Evolutionary conservation across 2,797 vertebrate genomes (phyloP), one percentile per base, ranked within the genome.

Genomic region (Alauda arvensis): DNA sequence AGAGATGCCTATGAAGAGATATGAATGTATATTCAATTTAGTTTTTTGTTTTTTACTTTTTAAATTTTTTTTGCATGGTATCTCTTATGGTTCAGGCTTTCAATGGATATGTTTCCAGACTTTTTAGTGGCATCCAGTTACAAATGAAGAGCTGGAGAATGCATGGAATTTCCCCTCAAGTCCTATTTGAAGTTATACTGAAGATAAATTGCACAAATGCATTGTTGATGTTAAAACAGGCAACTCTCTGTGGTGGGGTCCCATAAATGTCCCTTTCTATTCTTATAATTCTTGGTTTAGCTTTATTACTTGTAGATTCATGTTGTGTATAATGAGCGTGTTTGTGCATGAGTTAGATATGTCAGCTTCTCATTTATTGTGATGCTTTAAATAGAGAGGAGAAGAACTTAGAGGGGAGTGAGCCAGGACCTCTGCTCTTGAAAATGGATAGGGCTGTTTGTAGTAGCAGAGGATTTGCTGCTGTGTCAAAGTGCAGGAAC

Each of bases 131-230:
- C 23, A 65, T 85, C 29, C 21, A 40, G 56, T 77, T 68, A 66
- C 37, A 83, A 82, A 69, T 51, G 55, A 92, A 72, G 61, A 67
- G 37, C 51, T 93, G 69, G 51, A 76, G 45, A 89, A 90, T 8
- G 14, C 26, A 31, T 66, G 28, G 59, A 67, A 67, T 75, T 78
- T 85, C 26, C 17, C 28, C 13, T 82, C 23, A 17, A 84, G 13
- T 77, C 28, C 18, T 75, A 8, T 52, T 19, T 70, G 65, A 83
- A 77, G 52, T 75, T 61, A 87, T 55, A 62, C 29, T 20, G 21
- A 68, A 85, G n/a, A 29, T 49, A 74, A 25, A 20, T 84, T 85
- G 42, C 24, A 23, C 23, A 77, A 51, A 70, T 34, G 9, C 18
- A 31, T 46, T 1, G 0, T 28, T 76, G 33, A 37, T 34, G 13